Percentiles rank a stretch among this genome's conserved stretches.
Conservation (phyloP, 2,888 invertebrate genomes). For the Drosophila peninsularis region DNA sequence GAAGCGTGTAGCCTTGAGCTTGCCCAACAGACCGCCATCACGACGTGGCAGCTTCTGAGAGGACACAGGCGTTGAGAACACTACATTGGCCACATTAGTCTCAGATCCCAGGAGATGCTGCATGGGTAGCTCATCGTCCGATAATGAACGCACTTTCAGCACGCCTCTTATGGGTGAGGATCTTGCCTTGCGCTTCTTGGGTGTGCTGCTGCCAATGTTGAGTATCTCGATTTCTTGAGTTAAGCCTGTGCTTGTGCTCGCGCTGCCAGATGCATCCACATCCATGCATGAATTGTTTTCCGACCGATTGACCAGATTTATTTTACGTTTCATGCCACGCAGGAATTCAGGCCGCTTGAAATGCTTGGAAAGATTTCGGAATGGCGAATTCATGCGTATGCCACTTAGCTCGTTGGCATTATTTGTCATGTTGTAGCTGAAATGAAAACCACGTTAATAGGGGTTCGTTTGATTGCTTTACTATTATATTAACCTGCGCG, state of each 20-base stretch:
- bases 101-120: slow-evolving; percentile 86
- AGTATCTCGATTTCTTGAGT: slow-evolving; percentile 90
- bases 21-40: slow-evolving; percentile 85
- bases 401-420: slow-evolving; percentile 83
- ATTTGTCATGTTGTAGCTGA: slow-evolving; percentile 82
- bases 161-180: slow-evolving; percentile 86
- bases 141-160: slow-evolving; percentile 87
- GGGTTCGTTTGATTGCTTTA: background rate
- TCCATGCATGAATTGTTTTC: slow-evolving; percentile 80
- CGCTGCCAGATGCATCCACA: slow-evolving; percentile 86
- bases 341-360: slow-evolving; percentile 84
- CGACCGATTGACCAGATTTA: slow-evolving; percentile 85
- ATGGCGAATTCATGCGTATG: slow-evolving; percentile 83
- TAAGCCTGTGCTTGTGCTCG: slow-evolving; percentile 88
- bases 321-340: slow-evolving; percentile 87
- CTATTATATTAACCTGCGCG: slow-evolving; percentile 84
- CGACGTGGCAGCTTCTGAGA: slow-evolving; percentile 87
- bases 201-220: slow-evolving; percentile 89
- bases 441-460: slow-evolving; percentile 7
- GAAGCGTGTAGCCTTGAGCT: slow-evolving; percentile 85
- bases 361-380: slow-evolving; percentile 81
- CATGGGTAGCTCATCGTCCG: slow-evolving; percentile 87
- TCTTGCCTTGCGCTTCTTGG: slow-evolving; percentile 87
- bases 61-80: slow-evolving; percentile 92
- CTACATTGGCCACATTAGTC: slow-evolving; percentile 87